Percentiles rank a stretch among this genome's conserved stretches.
These are phyloP conservation scores for Ptilorrhoa leucosticta DNA, from an alignment of 2,113 vertebrate species.

Conservation along the genomic window DNA sequence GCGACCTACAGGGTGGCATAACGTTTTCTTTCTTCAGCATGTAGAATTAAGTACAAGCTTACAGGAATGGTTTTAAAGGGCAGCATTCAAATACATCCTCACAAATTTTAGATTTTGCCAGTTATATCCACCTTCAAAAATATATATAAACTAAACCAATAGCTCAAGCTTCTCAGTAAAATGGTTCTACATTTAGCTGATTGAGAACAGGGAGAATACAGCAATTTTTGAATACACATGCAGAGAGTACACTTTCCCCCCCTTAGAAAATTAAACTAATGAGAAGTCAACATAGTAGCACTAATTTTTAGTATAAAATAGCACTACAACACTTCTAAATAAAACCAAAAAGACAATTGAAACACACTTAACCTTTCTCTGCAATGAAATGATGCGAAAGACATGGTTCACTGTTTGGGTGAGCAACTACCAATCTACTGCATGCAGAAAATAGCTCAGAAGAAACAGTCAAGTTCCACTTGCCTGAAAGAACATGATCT, in stretches of 20 bases:
- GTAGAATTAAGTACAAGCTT: constrained; percentile 62
- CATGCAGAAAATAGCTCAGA: background rate
- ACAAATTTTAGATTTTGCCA: constrained; percentile 48
- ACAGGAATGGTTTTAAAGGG: constrained; percentile 58
- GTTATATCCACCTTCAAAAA: constrained; percentile 5
- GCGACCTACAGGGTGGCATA: constrained; percentile 74
- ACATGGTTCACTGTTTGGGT: background rate
- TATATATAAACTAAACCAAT: background rate
- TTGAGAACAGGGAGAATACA: background rate
- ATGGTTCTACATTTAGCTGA: background rate
- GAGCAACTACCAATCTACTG: background rate
- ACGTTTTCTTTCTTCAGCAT: constrained; percentile 57
- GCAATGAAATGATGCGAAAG: background rate
- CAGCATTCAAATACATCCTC: constrained; percentile 49
- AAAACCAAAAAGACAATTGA: background rate
- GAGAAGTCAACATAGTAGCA: background rate
- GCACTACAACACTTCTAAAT: background rate
- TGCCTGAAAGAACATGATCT: background rate
- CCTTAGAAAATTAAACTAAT: background rate
- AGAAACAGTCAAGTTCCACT: background rate
- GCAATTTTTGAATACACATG: background rate
- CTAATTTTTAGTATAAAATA: background rate
- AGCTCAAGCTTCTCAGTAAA: background rate
- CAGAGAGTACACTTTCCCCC: background rate
- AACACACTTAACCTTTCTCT: background rate